These are phyloP conservation scores for Streptopelia turtur DNA, from an alignment of 2,797 vertebrate genomes.

Conservation along the genomic window DNA sequence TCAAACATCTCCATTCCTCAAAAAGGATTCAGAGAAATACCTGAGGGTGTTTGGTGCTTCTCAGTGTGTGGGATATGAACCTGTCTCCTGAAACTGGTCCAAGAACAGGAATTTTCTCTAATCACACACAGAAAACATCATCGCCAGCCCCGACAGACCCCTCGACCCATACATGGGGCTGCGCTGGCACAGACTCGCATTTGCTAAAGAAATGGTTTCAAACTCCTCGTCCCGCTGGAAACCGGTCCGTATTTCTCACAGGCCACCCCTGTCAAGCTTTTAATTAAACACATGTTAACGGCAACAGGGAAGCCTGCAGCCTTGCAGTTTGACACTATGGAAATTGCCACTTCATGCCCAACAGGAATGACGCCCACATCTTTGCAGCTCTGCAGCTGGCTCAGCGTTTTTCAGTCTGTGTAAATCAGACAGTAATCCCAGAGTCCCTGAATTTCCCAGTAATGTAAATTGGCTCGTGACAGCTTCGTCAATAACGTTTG, in stretches of 20 bases:
- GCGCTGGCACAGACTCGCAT: rapidly evolving
- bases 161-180: rapidly evolving
- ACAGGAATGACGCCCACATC: neutral
- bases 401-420: neutral
- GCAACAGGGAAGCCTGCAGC: neutral
- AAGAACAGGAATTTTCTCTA: neutral
- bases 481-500: neutral
- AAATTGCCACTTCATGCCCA: neutral
- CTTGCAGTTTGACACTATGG: neutral
- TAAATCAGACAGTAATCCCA: neutral
- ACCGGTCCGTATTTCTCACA: neutral
- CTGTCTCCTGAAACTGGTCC: neutral
- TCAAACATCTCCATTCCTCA: neutral
- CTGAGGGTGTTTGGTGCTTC: neutral
- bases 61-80: neutral
- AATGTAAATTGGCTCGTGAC: neutral
- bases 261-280: neutral
- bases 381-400: neutral
- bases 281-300: neutral
- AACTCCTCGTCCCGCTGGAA: neutral
- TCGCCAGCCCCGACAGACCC: rapidly evolving
- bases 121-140: neutral
- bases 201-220: neutral
- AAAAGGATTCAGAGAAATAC: neutral
- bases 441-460: neutral